These are phyloP conservation scores for Clarias magur DNA, from an alignment of 2,113 vertebrate genomes.

Conservation along the genomic window DNA sequence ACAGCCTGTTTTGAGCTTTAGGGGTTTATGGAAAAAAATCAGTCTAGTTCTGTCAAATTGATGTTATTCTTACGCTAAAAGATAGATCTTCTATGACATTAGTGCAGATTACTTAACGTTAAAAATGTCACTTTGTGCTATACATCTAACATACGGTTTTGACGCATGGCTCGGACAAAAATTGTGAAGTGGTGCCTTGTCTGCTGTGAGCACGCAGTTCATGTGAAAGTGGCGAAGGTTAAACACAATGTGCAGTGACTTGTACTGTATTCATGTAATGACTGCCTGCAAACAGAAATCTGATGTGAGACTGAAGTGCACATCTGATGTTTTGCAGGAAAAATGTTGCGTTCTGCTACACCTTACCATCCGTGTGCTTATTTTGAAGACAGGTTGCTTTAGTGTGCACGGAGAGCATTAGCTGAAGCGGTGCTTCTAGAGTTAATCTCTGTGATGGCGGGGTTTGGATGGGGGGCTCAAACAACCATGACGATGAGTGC, in stretches of 20 bases:
- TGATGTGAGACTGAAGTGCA: neutral
- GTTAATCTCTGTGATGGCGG: conserved; percentile 23
- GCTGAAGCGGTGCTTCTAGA: conserved; percentile 29
- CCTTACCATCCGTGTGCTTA: neutral
- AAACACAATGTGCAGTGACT: neutral
- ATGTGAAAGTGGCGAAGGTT: neutral
- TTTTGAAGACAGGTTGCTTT: conserved; percentile 13
- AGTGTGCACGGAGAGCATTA: neutral
- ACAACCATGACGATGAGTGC: conserved; percentile 27
- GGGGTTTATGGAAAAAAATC: neutral
- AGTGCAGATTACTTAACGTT: neutral
- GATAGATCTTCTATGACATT: neutral
- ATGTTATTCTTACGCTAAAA: neutral
- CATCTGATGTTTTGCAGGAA: conserved; percentile 6
- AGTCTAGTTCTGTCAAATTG: neutral
- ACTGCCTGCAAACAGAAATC: neutral
- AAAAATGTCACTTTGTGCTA: neutral
- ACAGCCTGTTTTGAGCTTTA: neutral
- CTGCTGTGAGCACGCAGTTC: neutral
- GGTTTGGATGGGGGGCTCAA: neutral
- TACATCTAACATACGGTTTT: neutral
- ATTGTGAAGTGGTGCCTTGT: neutral
- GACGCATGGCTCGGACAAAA: neutral
- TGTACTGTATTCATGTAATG: neutral
- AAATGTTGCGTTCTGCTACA: neutral